Evolutionary conservation across 2,888 invertebrate genomes (phyloP).

Genomic region (Zeuzera pyrina): DNA sequence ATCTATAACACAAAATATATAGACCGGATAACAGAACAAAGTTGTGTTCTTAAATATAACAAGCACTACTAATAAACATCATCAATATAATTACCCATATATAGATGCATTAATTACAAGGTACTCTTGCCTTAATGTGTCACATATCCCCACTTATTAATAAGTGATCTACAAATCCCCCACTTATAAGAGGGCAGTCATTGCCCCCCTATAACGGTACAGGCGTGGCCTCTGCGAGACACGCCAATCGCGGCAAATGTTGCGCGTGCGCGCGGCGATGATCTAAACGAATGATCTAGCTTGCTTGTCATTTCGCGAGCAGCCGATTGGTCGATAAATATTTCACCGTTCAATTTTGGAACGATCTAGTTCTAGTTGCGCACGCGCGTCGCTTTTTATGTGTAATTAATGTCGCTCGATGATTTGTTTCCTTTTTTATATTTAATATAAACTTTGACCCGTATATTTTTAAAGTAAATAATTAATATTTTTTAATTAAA

Average conservation of each 20-base stretch:
- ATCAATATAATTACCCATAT: too few species aligned
- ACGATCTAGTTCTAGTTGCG: constrained; percentile 41
- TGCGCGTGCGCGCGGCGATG: constrained; percentile 39
- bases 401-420: constrained; percentile 32
- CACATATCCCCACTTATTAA: constrained; percentile 43
- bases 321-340: constrained; percentile 58
- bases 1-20: too few species aligned
- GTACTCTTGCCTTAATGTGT: too few species aligned
- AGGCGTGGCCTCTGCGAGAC: constrained; percentile 57
- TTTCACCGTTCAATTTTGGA: constrained; percentile 40
- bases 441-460: constrained; percentile 40
- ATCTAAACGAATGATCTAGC: constrained; percentile 71
- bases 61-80: too few species aligned
- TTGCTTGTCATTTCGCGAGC: constrained; percentile 63
- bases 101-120: constrained; percentile 52
- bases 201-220: constrained; percentile 66
- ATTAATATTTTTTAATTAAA: neutral
- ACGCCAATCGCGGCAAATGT: constrained; percentile 63
- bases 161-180: constrained; percentile 57
- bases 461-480: constrained; percentile 9
- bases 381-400: constrained; percentile 23
- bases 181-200: constrained; percentile 60
- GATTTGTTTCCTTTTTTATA: constrained; percentile 21
- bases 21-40: too few species aligned
- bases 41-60: too few species aligned